Evolutionary conservation across 2,888 invertebrate species (phyloP), one percentile per base, ranked within the genome.

Genomic region (Prenolepis imparis): DNA sequence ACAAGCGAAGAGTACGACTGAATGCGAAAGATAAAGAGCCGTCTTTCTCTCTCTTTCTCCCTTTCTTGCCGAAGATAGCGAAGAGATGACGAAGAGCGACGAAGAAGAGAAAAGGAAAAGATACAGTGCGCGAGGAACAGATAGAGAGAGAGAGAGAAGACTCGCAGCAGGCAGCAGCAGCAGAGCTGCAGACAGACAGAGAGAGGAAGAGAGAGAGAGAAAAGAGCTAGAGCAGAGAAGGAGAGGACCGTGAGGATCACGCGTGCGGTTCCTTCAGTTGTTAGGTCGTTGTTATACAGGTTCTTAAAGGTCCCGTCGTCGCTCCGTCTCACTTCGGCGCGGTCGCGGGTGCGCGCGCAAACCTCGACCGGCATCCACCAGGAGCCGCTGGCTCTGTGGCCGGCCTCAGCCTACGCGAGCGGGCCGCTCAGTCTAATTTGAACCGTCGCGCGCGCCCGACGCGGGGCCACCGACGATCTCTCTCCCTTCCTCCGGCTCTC

Each of bases 361-460:
- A 93, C 90, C 93, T 94, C 93, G 86, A 91, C 93, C 94, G 94
- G 94, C 94, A 91, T 92, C 94, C 94, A 91, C 92, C 89, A 94
- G 94, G 92, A 91, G 94, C 90, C 94, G 94, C 94, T 94, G 93
- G 90, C 92, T 91, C 92, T 93, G 93, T 92, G 92, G 92, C 94
- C 94, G 94, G 94, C 93, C 94, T 94, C 93, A 92, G 91, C 90
- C 92, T 90, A 90, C 93, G 92, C 93, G 92, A 93, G 93, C 93
- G 92, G 93, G 91, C 92, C 91, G 93, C 93, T 94, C 94, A 94
- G 94, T 94, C 94, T 94, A 94, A 94, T 94, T 94, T 94, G 94
- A 94, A 94, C 94, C 94, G 94, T 93, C 94, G 94, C 94, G 94
- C 93, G 94, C 93, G 93, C 92, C 93, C 93, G 94, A 93, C 92